Evolutionary conservation across 2,797 vertebrate species (phyloP).

Genomic region (Hydrophis major): DNA sequence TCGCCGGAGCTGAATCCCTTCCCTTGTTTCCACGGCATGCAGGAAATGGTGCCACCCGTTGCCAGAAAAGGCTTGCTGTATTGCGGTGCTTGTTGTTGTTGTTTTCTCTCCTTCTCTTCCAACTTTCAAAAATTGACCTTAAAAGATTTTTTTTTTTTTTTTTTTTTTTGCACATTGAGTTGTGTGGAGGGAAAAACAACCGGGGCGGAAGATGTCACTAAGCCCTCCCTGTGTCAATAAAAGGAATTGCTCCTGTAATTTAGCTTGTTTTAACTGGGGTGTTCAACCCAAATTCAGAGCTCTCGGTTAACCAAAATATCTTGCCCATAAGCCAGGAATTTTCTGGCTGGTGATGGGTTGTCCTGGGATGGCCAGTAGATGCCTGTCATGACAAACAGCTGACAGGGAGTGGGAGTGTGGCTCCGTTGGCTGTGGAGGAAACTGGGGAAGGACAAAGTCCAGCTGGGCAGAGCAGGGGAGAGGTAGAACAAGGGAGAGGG

Average conservation of each 20-base stretch:
- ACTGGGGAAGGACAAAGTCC: no score
- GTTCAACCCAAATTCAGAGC: not conserved
- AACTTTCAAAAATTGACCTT: not conserved
- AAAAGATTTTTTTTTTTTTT: not conserved
- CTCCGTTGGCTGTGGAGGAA: no score
- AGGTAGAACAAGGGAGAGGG: no score
- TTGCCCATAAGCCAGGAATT: not conserved
- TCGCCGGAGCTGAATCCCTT: not conserved
- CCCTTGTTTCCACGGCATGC: not conserved
- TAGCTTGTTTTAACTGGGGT: not conserved
- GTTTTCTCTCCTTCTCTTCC: not conserved
- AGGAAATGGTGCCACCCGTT: not conserved
- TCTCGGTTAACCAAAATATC: not conserved
- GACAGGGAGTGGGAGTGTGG: no score
- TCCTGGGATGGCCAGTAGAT: not conserved
- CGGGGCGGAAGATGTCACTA: not conserved
- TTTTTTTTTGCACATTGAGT: not conserved
- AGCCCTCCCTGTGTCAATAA: not conserved
- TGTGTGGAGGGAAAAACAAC: not conserved
- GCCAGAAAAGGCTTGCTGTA: no score
- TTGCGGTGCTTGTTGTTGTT: no score
- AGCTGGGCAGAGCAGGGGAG: no score
- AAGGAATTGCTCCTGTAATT: not conserved
- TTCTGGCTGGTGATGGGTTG: not conserved
- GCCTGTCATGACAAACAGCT: no score